A percentile compares a stretch with the other conserved stretches of the same genome.
Evolutionary conservation across 2,797 vertebrate species (phyloP).

Genomic region (Poeciliopsis presidionis): DNA sequence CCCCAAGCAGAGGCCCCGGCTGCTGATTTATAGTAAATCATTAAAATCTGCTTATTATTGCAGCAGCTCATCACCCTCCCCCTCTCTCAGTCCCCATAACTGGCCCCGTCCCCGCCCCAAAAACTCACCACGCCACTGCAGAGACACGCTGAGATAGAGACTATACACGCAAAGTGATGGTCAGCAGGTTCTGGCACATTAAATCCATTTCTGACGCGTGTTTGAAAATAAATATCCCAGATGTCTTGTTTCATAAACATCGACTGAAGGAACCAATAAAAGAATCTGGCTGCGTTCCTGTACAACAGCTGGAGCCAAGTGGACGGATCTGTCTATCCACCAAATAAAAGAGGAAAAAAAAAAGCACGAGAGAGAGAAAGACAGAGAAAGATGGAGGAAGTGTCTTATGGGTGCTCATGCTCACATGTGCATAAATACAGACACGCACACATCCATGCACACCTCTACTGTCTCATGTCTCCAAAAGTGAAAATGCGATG

Average conservation of each 20-base stretch:
- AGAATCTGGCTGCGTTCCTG: conserved; percentile 62
- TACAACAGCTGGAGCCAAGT: conserved; percentile 66
- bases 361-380: conserved; percentile 9
- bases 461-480: conserved; percentile 58
- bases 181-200: conserved; percentile 72
- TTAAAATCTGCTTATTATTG: conserved; percentile 99
- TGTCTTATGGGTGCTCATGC: conserved; percentile 59
- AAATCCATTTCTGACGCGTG: conserved; percentile 64
- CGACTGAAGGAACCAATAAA: conserved; percentile 58
- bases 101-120: conserved; percentile 45
- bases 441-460: conserved; percentile 16
- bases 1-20: conserved; percentile 91
- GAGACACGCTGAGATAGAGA: conserved; percentile 43
- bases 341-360: conserved; percentile 21
- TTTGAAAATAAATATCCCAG: conserved; percentile 71
- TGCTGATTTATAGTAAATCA: conserved; percentile 99
- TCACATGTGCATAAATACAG: conserved; percentile 53
- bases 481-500: conserved; percentile 79
- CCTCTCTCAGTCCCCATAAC: conserved; percentile 61
- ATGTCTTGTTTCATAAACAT: conserved; percentile 75
- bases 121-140: conserved; percentile 59
- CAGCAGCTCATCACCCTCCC: conserved; percentile 88
- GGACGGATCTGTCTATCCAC: conserved; percentile 48
- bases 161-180: conserved; percentile 53
- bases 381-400: conserved; percentile 39